These are phyloP conservation scores for Andricus quercusramuli DNA, from an alignment of 2,888 invertebrate species.

Conservation along the genomic window DNA sequence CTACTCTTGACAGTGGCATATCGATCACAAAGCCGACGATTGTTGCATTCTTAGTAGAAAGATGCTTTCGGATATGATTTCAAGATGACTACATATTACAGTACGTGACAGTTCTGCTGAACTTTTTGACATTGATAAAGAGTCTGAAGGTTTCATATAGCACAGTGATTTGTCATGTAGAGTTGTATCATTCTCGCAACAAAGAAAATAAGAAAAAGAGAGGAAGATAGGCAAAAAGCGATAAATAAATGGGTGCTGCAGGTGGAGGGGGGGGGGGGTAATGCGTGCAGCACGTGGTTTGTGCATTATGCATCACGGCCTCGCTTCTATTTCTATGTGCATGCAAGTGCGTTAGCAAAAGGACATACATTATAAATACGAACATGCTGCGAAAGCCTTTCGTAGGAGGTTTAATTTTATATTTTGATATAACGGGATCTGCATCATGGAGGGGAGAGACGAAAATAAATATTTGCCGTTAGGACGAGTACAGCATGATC, in stretches of 20 bases:
- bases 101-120: neutral
- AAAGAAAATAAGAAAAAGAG: neutral
- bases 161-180: constrained; percentile 50
- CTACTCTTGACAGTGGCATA: constrained; percentile 16
- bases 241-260: constrained; percentile 43
- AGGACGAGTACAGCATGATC: too few relatives aligned
- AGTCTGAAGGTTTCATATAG: constrained; percentile 51
- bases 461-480: neutral
- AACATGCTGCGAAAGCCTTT: constrained; percentile 10
- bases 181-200: neutral
- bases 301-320: constrained; percentile 54
- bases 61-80: neutral
- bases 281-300: constrained; percentile 48
- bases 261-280: constrained; percentile 34
- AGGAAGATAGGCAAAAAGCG: neutral
- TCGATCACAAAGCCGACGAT: constrained; percentile 41
- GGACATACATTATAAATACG: constrained; percentile 31
- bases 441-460: neutral
- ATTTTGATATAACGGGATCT: neutral
- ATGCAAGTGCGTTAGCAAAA: constrained; percentile 44
- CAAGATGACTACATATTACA: neutral
- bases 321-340: constrained; percentile 43
- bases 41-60: constrained; percentile 44
- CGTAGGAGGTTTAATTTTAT: constrained; percentile 41
- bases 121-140: constrained; percentile 47